A percentile compares a stretch with the other conserved stretches of the same genome.
Conservation (phyloP, 2,113 vertebrate genomes). For the Speoplatyrhinus poulsoni region DNA sequence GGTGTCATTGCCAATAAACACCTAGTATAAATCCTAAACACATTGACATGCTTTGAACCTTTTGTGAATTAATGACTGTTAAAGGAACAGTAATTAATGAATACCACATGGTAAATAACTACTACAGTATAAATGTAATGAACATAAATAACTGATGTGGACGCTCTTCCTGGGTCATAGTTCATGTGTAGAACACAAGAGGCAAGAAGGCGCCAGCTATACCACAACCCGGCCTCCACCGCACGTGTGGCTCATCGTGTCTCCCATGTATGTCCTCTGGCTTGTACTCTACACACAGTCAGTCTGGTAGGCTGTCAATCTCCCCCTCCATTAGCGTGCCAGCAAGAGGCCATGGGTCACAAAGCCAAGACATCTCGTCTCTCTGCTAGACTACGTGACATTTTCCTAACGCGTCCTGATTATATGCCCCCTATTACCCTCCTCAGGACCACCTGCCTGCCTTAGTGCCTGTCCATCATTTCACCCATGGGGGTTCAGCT, state of each 20-base stretch:
- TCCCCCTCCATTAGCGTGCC: conserved; percentile 26
- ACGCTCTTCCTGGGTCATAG: conserved; percentile 1
- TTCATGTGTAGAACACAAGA: neutral
- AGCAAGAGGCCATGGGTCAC: conserved; percentile 22
- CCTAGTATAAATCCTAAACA: conserved; percentile 31
- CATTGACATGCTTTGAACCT: neutral
- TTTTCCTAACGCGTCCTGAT: conserved; percentile 30
- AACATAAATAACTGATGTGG: neutral
- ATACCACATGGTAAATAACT: conserved; percentile 18
- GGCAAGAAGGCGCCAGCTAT: no score
- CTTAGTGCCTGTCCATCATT: conserved; percentile 46
- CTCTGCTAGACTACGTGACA: conserved; percentile 6
- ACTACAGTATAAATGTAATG: no score
- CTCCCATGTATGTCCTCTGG: neutral
- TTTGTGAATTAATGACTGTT: no score
- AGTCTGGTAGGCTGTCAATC: neutral
- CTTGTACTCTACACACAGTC: neutral
- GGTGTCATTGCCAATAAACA: no score
- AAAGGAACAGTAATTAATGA: conserved; percentile 10
- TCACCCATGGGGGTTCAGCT: conserved; percentile 3
- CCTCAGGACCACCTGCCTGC: conserved; percentile 23
- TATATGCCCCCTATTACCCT: conserved; percentile 26
- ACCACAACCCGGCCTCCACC: neutral
- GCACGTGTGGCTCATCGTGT: conserved; percentile 24
- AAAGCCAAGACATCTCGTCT: neutral